Evolutionary conservation across 2,888 invertebrate species (phyloP).

Genomic region (Sesia bembeciformis): DNA sequence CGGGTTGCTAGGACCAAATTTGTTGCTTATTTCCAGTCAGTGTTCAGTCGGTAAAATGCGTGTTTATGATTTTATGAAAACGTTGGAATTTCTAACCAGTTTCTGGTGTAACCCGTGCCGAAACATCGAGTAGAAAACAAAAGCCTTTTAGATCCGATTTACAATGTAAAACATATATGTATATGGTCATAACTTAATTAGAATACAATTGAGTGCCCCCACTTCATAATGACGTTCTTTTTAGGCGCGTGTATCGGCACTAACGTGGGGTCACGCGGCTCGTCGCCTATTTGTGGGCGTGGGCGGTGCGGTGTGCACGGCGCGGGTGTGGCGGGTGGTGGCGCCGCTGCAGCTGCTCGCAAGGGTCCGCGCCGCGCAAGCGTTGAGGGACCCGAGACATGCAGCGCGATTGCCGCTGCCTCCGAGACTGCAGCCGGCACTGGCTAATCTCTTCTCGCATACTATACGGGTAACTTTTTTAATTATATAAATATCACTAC

Average conservation of each 20-base stretch:
- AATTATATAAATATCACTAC: too few species aligned
- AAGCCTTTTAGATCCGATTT: too few species aligned
- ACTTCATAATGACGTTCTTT: background rate
- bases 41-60: too few species aligned
- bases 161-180: too few species aligned
- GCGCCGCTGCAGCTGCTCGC: constrained; percentile 93
- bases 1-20: too few species aligned
- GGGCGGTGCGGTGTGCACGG: constrained; percentile 93
- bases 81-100: too few species aligned
- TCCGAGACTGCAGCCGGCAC: constrained; percentile 86
- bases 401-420: constrained; percentile 90
- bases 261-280: constrained; percentile 99
- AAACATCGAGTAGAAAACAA: too few species aligned
- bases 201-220: too few species aligned
- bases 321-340: constrained; percentile 92
- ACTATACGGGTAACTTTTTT: constrained; percentile 85
- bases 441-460: constrained; percentile 91
- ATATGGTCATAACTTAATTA: too few species aligned
- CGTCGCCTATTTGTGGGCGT: constrained; percentile 88
- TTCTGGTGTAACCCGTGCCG: too few species aligned
- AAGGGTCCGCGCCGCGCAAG: constrained; percentile 85
- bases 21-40: too few species aligned
- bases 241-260: constrained; percentile 88
- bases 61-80: too few species aligned
- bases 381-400: constrained; percentile 82